Evolutionary conservation across 2,888 invertebrate genomes (phyloP), one percentile per base, ranked within the genome.

Genomic region (Epiblema foenella): DNA sequence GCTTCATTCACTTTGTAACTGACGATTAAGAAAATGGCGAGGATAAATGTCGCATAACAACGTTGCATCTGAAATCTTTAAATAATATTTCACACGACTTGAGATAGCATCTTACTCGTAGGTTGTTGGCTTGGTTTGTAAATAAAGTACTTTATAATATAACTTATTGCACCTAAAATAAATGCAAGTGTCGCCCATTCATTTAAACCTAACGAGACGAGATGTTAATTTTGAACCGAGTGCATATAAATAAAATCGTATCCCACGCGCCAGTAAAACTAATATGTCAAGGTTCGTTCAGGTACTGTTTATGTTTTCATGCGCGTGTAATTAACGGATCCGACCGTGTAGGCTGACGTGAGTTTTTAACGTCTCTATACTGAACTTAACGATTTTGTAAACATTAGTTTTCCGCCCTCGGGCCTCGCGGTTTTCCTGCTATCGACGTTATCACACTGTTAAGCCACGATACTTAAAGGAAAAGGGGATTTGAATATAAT

Each of bases 281-380:
- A 86, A 87, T 86, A 84, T 90, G 88, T 90, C 91, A 91, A 91
- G 91, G 90, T 87, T 84, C 81, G 80, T 78, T 85, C 82, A 81
- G 77, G 81, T 80, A 80, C 78, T 83, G 79, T 85, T 84, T 82
- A 83, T 82, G 78, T 81, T 83, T 84, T 80, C 81, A 78, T 79
- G 80, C 77, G 77, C 82, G 80, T 82, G 82, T 83, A 84, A 87
- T 87, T 85, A 84, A 79, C 77, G 78, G 82, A 83, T 81, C 81
- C 79, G 77, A 78, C 79, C 77, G 77, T 75, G 75, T 78, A 78
- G 77, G 80, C 76, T 78, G 78, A 78, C 81, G 76, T 77, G 75
- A 71, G 77, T 78, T 67, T 79, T 80, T 71, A 62, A 71, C 62
- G 71, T 71, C 67, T 67, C 49, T 57, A 67, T 71, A 62, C 66